Evolutionary conservation across 2,888 invertebrate species (phyloP).

Genomic region (Atrina japonica): DNA sequence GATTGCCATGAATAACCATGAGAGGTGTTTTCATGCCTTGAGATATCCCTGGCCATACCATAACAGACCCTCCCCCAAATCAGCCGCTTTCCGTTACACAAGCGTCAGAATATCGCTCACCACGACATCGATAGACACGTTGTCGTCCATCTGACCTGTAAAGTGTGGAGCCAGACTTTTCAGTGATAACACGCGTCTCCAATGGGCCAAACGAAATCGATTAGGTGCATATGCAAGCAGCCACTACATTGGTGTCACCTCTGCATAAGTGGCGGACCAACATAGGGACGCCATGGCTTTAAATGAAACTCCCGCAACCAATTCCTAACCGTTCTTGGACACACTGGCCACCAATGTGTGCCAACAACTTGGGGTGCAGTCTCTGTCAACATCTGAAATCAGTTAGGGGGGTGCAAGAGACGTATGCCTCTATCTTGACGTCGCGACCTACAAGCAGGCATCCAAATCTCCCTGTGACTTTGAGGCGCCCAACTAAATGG

Average conservation of each 20-base stretch:
- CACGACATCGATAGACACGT: slow-evolving; percentile 10
- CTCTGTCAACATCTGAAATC: neutral
- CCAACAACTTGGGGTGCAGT: neutral
- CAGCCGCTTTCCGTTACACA: neutral
- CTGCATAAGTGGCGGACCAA: neutral
- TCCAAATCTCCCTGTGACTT: neutral
- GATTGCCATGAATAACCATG: too few species aligned
- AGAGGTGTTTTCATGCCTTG: too few species aligned
- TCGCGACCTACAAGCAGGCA: neutral
- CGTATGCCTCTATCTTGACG: slow-evolving; percentile 14
- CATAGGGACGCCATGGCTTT: slow-evolving; percentile 2
- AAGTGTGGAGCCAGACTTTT: slow-evolving; percentile 3
- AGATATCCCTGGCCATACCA: too few species aligned
- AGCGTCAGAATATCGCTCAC: slow-evolving; percentile 18
- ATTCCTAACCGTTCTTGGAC: neutral
- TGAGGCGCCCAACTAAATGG: too few species aligned
- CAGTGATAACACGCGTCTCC: slow-evolving; percentile 10
- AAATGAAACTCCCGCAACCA: slow-evolving; percentile 4
- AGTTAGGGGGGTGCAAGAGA: neutral
- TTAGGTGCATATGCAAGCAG: slow-evolving; percentile 10
- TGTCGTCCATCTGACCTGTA: slow-evolving; percentile 5
- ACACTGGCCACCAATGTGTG: too few species aligned
- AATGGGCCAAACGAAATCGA: slow-evolving; percentile 8
- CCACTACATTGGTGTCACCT: slow-evolving; percentile 3
- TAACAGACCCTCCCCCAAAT: slow-evolving; percentile 1